Base-by-base conservation (phyloP, 1,140 invertebrate species). In the Copidosoma floridanum region DNA sequence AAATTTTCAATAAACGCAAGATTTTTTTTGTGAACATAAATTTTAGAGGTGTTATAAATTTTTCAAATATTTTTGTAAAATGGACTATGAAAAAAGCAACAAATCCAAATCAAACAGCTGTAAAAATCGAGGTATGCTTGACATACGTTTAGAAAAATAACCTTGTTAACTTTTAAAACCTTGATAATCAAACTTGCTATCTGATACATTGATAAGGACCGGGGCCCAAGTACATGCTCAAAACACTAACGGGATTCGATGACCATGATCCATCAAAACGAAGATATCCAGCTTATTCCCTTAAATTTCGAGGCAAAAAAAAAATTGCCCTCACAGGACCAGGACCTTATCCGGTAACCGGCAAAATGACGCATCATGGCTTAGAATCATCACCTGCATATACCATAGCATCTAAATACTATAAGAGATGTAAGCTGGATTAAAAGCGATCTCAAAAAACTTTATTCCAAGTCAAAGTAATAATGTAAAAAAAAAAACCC, bases 211-310 rank as follows among this genome's bases (percentile, higher is more conserved):
- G n/a, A n/a, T n/a, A n/a, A 81, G 79, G 79, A 40, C 80, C 80
- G 52, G 80, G 80, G 4, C 81, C 80, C 29, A 69, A 65, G 11
- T 82, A 81, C 46, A 66, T 61, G 52, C 57, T 82, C 18, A 73
- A 71, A 43, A 55, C 71, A 7, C 59, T 77, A 35, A 70, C 75
- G 35, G 81, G 80, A 10, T 78, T 76, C 20, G 46, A 69, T 4
- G 63, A 65, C 12, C 81, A 82, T 61, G 79, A 81, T 66, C 68
- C 72, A 43, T 77, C 76, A 18, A 68, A 68, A 1, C 61, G 62
- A 48, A 67, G 74, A 54, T 63, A 67, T 63, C 81, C 81, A 29
- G 76, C 80, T 1, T 82, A 74, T 50, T 68, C 72, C 1, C 71
- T 81, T 21, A 65, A 64, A 57, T 57, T 64, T 26, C 64, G 61